Evolutionary conservation across 23 tunicate species (phyloP).

Genomic region (Ciona savignyi): DNA sequence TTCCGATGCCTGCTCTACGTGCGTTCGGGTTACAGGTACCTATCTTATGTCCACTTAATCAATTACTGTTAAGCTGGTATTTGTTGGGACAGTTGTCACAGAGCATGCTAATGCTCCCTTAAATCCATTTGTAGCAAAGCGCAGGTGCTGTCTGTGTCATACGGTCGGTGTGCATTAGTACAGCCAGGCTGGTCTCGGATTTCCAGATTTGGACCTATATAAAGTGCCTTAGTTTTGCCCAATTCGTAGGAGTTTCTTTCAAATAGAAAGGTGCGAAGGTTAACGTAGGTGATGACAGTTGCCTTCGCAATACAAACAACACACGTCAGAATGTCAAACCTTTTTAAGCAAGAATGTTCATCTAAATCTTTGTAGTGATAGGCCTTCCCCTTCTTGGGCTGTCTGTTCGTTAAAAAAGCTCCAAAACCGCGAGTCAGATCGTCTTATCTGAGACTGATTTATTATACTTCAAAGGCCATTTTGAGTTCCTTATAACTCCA

Average conservation of each 20-base stretch:
- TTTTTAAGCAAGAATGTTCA: background rate
- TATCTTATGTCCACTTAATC: no score
- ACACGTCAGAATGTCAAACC: background rate
- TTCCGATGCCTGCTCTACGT: slow-evolving; percentile 95
- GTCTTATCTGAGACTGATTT: no score
- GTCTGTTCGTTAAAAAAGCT: no score
- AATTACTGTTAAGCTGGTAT: no score
- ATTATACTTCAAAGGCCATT: background rate
- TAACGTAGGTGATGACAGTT: background rate
- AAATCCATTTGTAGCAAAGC: no score
- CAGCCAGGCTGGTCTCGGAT: background rate
- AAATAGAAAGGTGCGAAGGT: background rate
- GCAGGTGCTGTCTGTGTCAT: background rate
- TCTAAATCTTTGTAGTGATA: no score
- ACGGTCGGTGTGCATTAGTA: background rate
- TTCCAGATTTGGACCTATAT: background rate
- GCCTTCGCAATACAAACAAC: background rate
- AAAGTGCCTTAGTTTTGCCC: background rate
- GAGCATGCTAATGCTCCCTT: no score
- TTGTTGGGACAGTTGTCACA: no score
- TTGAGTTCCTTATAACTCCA: background rate
- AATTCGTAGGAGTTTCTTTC: background rate
- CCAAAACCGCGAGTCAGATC: no score
- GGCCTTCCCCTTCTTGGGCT: no score
- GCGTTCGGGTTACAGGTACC: slow-evolving; percentile 85